A percentile compares a stretch with the other conserved stretches of the same genome.
phyloP scores from a whole-genome alignment of 1,140 invertebrate genomes.

The Frieseomelitta varia region DNA sequence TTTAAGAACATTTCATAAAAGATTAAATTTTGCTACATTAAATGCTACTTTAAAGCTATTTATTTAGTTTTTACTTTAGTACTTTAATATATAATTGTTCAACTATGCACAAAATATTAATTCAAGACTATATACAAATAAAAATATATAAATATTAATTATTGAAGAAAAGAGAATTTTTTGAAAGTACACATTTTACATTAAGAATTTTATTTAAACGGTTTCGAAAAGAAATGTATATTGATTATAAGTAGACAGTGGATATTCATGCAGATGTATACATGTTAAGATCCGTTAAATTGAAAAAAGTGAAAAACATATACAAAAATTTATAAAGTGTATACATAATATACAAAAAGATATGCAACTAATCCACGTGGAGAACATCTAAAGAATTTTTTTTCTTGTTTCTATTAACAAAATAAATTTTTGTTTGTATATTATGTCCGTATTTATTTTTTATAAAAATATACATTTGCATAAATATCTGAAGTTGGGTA shows the following conservation, averaged over 20 bases:
- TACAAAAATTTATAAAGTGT: no score
- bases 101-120: constrained; percentile 1
- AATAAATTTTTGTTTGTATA: background rate
- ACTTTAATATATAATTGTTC: constrained; percentile 1
- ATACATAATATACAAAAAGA: no score
- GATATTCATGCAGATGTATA: background rate
- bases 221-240: constrained; percentile 1
- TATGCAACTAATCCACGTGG: background rate
- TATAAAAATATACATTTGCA: background rate
- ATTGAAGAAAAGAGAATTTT: background rate
- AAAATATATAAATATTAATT: background rate
- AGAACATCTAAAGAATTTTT: background rate
- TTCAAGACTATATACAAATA: background rate
- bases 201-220: constrained; percentile 24
- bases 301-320: background rate
- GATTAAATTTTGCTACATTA: background rate
- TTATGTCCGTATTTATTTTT: background rate
- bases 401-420: background rate
- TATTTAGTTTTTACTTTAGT: constrained; percentile 5
- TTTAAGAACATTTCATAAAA: background rate
- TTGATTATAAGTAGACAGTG: background rate
- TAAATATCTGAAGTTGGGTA: background rate
- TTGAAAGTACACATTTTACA: constrained; percentile 14
- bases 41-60: background rate
- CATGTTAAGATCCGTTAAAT: background rate